These are phyloP conservation scores for Eupristina koningsbergeri DNA, from an alignment of 1,140 invertebrate species.

Conservation along the genomic window DNA sequence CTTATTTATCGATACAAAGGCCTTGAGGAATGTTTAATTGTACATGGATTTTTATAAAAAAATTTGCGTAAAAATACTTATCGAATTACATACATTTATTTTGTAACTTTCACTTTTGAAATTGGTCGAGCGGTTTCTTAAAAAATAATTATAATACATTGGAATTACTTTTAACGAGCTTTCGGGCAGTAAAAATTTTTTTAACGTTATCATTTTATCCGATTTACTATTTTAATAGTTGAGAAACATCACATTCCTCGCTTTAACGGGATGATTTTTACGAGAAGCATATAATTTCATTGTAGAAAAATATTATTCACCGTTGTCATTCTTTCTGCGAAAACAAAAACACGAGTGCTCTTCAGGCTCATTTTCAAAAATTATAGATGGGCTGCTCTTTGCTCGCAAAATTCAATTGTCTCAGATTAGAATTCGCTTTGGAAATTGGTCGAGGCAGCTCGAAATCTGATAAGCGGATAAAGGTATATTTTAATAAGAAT, in stretches of 20 bases:
- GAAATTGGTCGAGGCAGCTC: neutral
- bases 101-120: neutral
- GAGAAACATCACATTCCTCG: neutral
- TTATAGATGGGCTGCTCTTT: too few relatives aligned
- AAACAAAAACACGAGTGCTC: neutral
- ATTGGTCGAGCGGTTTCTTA: neutral
- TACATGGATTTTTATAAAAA: neutral
- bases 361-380: neutral
- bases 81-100: neutral
- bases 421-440: neutral
- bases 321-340: neutral
- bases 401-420: neutral
- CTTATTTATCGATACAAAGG: too few relatives aligned
- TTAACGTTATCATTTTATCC: neutral
- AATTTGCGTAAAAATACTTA: neutral
- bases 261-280: too few relatives aligned
- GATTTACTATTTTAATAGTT: neutral
- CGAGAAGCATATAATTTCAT: too few relatives aligned
- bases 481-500: conserved; percentile 8
- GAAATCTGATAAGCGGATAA: conserved; percentile 1
- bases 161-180: neutral
- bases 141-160: neutral
- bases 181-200: neutral
- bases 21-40: too few relatives aligned
- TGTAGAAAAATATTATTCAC: too few relatives aligned